Evolutionary conservation across 2,797 vertebrate species (phyloP), one percentile per base, ranked within the genome.

Genomic region (Parambassis ranga): DNA sequence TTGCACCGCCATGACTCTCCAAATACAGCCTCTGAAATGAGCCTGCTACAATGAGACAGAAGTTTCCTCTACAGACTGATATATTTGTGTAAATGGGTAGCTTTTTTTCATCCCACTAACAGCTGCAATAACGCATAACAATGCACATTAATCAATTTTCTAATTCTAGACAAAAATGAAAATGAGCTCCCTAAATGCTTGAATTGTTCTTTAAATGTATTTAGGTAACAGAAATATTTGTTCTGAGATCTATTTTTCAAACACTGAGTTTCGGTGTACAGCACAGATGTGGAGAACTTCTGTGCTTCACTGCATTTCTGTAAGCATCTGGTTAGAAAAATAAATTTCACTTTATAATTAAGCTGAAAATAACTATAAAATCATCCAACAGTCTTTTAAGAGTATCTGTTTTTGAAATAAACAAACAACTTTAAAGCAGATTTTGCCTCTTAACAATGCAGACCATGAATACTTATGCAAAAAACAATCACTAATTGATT

Each of bases 401-500:
- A 66, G 18, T 68, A 47, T 37, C 3, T 46, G 9, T 7, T 69
- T 70, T 62, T 57, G 3, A 46, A 51, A 43, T 35, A 28, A 62
- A 70, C 47, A 6, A 14, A 0, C 2, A n/a, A 26, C 30, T 60
- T 71, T 69, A 16, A 57, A 38, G 35, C 51, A 41, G 23, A 65
- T 50, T 70, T 55, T 49, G n/a, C 18, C 32, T 38, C 22, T 14
- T 16, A 38, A 51, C 38, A 56, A 50, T 11, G 4, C 10, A 58
- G 33, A 46, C 31, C 6, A 27, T 26, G 32, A 49, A 58, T 65
- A 67, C 47, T 32, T 69, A 52, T 48, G 27, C 30, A 41, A 53
- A 60, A 58, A 51, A 36, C 51, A 49, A 76, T 72, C 75, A 77
- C 65, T 84, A 79, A 81, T 67, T 76, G 77, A 75, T 75, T 83